phyloP scores from a whole-genome alignment of 2,113 vertebrate genomes.

The Rutilus rutilus region DNA sequence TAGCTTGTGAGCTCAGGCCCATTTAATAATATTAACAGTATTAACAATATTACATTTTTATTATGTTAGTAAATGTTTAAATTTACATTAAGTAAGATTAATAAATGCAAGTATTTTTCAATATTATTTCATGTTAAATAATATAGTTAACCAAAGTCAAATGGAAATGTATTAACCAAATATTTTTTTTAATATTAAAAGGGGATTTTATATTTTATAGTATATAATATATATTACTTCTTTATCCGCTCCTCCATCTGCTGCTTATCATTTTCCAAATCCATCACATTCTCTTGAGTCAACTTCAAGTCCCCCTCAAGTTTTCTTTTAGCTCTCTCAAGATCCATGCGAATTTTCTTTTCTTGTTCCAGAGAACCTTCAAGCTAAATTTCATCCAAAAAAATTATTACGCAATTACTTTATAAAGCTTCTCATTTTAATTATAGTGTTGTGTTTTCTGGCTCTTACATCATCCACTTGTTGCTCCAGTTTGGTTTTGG shows the following conservation, averaged over 20 bases:
- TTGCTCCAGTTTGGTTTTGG: slow-evolving; percentile 81
- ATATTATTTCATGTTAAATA: too few species aligned
- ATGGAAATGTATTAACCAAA: too few species aligned
- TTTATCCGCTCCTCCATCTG: slow-evolving; percentile 78
- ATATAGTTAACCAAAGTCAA: too few species aligned
- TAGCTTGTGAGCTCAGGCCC: too few species aligned
- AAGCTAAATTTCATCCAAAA: slow-evolving; percentile 57
- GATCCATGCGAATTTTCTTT: slow-evolving; percentile 79
- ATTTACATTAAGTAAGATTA: too few species aligned
- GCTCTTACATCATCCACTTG: slow-evolving; percentile 80
- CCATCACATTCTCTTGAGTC: slow-evolving; percentile 77
- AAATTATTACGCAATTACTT: not conserved
- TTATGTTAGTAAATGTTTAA: too few species aligned
- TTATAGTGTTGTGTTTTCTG: not conserved
- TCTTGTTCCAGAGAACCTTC: slow-evolving; percentile 80
- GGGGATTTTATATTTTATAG: not conserved
- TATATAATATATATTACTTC: slow-evolving; percentile 64
- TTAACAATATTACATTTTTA: too few species aligned
- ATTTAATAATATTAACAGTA: too few species aligned
- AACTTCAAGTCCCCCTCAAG: slow-evolving; percentile 79
- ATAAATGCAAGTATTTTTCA: too few species aligned
- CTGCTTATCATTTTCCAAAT: slow-evolving; percentile 78
- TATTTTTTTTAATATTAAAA: not conserved
- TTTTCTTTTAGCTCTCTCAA: slow-evolving; percentile 77
- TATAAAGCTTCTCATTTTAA: too few species aligned